Conservation (phyloP, 2,797 vertebrate genomes). For the Fistularia tabacaria region DNA sequence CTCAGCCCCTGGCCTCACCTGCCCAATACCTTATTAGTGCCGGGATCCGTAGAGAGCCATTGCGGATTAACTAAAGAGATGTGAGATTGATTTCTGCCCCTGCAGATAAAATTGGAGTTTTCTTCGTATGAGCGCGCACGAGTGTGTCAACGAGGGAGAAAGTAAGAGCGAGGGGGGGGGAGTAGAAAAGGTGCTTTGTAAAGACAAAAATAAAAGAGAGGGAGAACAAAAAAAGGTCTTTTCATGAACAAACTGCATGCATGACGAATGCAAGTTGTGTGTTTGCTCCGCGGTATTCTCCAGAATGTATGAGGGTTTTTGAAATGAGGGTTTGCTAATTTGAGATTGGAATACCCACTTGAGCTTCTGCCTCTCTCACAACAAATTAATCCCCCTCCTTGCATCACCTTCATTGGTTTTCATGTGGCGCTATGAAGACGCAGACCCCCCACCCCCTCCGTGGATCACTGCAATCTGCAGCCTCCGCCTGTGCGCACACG, state of each 20-base stretch:
- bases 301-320: conserved; percentile 60
- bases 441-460: conserved; percentile 7
- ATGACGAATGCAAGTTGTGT: conserved; percentile 44
- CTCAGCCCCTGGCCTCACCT: conserved; percentile 85
- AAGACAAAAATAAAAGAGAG: conserved; percentile 5
- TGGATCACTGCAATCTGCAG: conserved; percentile 27
- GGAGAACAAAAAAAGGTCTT: too few relatives aligned
- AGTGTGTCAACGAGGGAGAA: conserved; percentile 7
- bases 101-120: conserved; percentile 78
- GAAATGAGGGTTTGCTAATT: conserved; percentile 80
- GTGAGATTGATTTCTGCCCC: conserved; percentile 97
- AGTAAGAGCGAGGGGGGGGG: conserved; percentile 8
- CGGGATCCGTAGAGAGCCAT: conserved; percentile 93
- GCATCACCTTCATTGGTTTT: conserved; percentile 62
- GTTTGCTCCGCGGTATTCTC: conserved; percentile 53
- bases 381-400: conserved; percentile 62
- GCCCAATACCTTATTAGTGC: conserved; percentile 99
- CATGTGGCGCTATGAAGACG: conserved; percentile 47
- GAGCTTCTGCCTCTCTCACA: conserved; percentile 61
- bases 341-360: conserved; percentile 80
- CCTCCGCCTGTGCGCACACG: conserved; percentile 17
- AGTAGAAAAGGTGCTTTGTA: conserved; percentile 18
- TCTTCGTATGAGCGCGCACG: conserved; percentile 21
- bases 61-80: conserved; percentile 96
- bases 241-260: too few relatives aligned